phyloP scores from a whole-genome alignment of 2,888 invertebrate species.

The Notodonta ziczac region DNA sequence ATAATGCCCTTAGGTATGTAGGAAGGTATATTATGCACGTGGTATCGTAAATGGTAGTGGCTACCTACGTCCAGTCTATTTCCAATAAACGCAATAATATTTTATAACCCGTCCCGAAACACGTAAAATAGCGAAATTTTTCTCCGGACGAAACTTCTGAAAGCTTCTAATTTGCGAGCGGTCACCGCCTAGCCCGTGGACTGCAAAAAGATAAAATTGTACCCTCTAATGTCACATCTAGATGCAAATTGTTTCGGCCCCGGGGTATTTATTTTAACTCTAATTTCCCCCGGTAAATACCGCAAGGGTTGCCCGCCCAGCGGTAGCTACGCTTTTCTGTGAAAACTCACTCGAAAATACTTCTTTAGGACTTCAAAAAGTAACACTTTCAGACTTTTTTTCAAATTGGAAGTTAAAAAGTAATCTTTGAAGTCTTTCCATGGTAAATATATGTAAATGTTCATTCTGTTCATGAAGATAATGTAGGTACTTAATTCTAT shows the following conservation, averaged over 20 bases:
- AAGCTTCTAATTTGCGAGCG: conserved; percentile 41
- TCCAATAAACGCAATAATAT: conserved; percentile 2
- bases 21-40: not conserved
- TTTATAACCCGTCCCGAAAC: not conserved
- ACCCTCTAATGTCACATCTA: conserved; percentile 80
- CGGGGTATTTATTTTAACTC: conserved; percentile 77
- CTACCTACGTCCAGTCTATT: not conserved
- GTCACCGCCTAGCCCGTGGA: conserved; percentile 40
- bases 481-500: no score
- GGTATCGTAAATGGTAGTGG: not conserved
- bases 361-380: conserved; percentile 18
- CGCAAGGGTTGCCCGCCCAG: conserved; percentile 61
- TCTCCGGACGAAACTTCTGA: conserved; percentile 27
- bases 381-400: conserved; percentile 14
- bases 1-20: not conserved
- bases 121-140: conserved; percentile 13
- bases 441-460: no score
- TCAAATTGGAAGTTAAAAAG: not conserved
- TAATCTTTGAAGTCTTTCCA: not conserved
- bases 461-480: no score
- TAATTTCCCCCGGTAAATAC: conserved; percentile 77
- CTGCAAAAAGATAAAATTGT: conserved; percentile 64
- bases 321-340: conserved; percentile 33
- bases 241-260: conserved; percentile 80
- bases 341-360: not conserved